Evolutionary conservation across 2,797 vertebrate species (phyloP).

Genomic region (Pelochelys cantorii): DNA sequence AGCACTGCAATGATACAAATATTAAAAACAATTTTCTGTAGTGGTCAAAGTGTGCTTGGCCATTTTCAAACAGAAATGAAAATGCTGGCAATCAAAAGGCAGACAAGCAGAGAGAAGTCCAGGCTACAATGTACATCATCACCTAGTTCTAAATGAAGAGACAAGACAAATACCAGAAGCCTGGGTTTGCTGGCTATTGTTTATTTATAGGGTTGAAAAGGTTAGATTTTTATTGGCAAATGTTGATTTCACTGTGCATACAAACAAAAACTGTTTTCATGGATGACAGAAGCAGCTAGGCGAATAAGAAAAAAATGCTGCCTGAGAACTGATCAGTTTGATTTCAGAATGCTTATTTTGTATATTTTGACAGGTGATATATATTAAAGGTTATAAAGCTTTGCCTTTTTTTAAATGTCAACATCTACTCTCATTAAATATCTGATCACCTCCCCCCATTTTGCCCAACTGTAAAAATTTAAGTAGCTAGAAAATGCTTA

Average conservation of each 20-base stretch:
- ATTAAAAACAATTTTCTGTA: not conserved
- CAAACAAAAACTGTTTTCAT: not conserved
- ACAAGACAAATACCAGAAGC: not conserved
- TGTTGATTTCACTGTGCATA: not conserved
- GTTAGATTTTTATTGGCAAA: not conserved
- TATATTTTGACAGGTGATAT: not conserved
- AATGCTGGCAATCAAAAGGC: not conserved
- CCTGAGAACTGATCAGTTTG: too few species aligned
- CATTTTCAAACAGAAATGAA: not conserved
- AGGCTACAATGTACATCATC: not conserved
- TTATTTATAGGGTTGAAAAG: not conserved
- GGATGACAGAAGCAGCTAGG: not conserved
- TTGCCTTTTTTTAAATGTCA: not conserved
- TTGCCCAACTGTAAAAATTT: not conserved
- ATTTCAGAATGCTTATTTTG: not conserved
- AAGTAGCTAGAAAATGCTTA: not conserved
- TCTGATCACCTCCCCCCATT: not conserved
- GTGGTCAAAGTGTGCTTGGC: not conserved
- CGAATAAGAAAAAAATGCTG: not conserved
- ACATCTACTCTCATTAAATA: not conserved
- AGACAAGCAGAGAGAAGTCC: not conserved
- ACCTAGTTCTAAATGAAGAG: not conserved
- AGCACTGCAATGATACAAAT: not conserved
- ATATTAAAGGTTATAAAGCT: not conserved
- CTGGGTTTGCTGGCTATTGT: not conserved